Percentiles rank a stretch among this genome's conserved stretches.
Evolutionary conservation across 1,140 invertebrate genomes (phyloP).

Genomic region (Solenopsis invicta): DNA sequence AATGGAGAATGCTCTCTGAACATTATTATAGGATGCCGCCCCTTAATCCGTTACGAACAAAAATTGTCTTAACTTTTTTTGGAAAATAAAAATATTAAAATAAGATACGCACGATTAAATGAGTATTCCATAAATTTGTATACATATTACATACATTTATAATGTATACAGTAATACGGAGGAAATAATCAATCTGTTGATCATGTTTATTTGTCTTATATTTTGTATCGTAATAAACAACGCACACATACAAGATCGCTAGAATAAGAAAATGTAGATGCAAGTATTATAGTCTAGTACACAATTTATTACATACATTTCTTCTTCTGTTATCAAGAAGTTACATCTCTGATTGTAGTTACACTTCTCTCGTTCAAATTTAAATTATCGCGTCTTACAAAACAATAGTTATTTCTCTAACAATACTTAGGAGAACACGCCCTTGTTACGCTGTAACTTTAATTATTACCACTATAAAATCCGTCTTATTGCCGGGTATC

Average conservation of each 20-base stretch:
- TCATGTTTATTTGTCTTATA: constrained; percentile 35
- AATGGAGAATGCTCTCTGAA: constrained; percentile 62
- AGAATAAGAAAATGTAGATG: constrained; percentile 30
- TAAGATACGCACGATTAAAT: not conserved
- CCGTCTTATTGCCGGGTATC: constrained; percentile 26
- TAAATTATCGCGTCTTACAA: constrained; percentile 37
- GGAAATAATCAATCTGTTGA: not conserved
- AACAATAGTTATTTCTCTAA: constrained; percentile 4
- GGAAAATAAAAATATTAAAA: too few species aligned
- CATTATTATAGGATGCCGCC: constrained; percentile 10
- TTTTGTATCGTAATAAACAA: constrained; percentile 50
- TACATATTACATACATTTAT: not conserved
- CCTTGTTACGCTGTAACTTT: constrained; percentile 5
- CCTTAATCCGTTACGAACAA: not conserved
- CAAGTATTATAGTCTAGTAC: constrained; percentile 12
- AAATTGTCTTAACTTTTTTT: not conserved
- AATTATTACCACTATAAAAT: constrained; percentile 16
- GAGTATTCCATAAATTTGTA: not conserved
- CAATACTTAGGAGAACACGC: constrained; percentile 35
- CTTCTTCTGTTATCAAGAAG: constrained; percentile 3
- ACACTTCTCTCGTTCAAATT: constrained; percentile 9
- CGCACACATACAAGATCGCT: constrained; percentile 44
- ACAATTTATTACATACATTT: constrained; percentile 30
- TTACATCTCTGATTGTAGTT: constrained; percentile 21
- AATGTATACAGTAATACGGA: not conserved